Conservation (phyloP, 2,888 invertebrate genomes). For the Anarsia innoxiella region DNA sequence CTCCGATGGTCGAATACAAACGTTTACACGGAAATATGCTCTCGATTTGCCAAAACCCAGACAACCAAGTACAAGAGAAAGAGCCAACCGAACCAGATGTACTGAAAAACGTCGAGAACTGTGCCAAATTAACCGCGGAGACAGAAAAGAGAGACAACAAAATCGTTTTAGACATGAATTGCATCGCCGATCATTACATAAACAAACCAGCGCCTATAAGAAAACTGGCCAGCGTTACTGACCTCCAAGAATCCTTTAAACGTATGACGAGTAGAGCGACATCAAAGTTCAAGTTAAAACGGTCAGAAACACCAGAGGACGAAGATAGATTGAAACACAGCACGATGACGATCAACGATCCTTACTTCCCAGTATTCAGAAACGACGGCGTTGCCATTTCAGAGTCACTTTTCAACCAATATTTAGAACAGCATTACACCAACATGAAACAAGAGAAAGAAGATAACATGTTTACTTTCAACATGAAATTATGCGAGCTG, state of each 20-base stretch:
- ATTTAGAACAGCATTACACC: constrained; percentile 79
- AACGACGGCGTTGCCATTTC: constrained; percentile 83
- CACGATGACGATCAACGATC: constrained; percentile 85
- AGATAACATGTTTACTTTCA: constrained; percentile 59
- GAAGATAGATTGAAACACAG: constrained; percentile 52
- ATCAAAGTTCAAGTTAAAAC: constrained; percentile 69
- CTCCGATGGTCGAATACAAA: constrained; percentile 86
- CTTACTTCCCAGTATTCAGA: constrained; percentile 84
- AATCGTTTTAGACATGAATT: constrained; percentile 53
- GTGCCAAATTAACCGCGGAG: constrained; percentile 41
- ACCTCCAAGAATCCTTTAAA: constrained; percentile 77
- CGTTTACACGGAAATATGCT: constrained; percentile 82
- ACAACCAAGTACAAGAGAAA: constrained; percentile 71
- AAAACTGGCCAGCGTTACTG: constrained; percentile 75
- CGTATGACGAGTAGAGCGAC: constrained; percentile 74
- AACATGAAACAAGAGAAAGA: constrained; percentile 66
- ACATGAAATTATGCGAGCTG: constrained; percentile 49
- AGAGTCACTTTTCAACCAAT: constrained; percentile 81
- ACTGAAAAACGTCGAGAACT: constrained; percentile 51
- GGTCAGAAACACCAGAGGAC: constrained; percentile 32
- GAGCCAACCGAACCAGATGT: constrained; percentile 49
- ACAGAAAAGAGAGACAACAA: constrained; percentile 54
- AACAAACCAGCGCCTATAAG: constrained; percentile 63
- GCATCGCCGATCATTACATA: constrained; percentile 66
- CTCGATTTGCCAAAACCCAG: constrained; percentile 82